Conservation (phyloP, 2,113 vertebrate genomes). For the Tichodroma muraria region DNA sequence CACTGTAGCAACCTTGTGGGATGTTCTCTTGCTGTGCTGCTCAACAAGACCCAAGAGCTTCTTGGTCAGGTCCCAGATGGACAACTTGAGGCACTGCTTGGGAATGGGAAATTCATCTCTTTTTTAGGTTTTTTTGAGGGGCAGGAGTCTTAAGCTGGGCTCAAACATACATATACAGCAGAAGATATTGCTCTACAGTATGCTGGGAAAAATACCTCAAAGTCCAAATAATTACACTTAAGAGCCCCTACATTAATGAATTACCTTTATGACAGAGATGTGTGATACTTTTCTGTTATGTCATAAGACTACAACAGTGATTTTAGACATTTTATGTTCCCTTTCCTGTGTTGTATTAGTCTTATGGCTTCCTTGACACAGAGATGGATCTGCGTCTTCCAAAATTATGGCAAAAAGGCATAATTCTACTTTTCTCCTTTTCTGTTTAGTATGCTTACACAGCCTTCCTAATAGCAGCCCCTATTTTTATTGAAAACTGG, state of each 20-base stretch:
- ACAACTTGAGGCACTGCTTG: background rate
- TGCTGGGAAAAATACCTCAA: background rate
- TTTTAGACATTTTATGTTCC: background rate
- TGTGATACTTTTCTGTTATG: background rate
- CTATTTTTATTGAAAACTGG: background rate
- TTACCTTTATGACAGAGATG: background rate
- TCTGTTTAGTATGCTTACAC: background rate
- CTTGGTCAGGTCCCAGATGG: background rate
- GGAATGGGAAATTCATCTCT: background rate
- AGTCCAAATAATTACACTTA: background rate
- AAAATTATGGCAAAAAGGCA: background rate
- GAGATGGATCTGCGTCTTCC: background rate
- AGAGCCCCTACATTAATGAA: background rate
- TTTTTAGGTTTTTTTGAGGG: background rate
- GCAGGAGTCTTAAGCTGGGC: background rate
- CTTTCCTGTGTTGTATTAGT: background rate
- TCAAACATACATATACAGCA: background rate
- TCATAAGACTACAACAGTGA: background rate
- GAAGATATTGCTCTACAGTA: accelerated
- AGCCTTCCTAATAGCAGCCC: background rate
- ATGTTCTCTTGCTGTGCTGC: background rate
- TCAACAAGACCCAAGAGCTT: background rate
- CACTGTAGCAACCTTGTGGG: background rate
- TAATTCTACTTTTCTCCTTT: background rate
- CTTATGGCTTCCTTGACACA: background rate